phyloP scores from a whole-genome alignment of 2,113 vertebrate species.

The Caloenas nicobarica region DNA sequence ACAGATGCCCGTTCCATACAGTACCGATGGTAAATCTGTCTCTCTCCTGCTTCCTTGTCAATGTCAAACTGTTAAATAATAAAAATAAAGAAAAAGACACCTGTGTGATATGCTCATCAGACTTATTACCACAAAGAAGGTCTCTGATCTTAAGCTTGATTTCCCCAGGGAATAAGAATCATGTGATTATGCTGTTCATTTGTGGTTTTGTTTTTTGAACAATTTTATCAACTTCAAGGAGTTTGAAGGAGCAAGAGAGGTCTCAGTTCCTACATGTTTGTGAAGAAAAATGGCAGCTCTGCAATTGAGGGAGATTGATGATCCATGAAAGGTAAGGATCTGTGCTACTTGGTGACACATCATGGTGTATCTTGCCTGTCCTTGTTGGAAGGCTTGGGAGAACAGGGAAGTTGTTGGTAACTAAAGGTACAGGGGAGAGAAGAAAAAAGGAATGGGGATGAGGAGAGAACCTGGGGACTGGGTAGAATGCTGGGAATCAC shows the following conservation, averaged over 20 bases:
- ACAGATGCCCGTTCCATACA: constrained; percentile 92
- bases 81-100: not conserved
- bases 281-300: not conserved
- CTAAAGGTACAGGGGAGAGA: not conserved
- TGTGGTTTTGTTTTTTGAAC: not conserved
- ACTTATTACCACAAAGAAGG: not conserved
- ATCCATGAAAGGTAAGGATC: not conserved
- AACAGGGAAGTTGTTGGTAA: not conserved
- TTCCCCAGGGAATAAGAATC: not conserved
- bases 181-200: not conserved
- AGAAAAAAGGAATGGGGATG: not conserved
- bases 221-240: not conserved
- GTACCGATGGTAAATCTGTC: constrained; percentile 96
- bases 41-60: constrained; percentile 94
- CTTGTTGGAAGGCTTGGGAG: not conserved
- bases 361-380: not conserved
- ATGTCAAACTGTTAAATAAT: constrained; percentile 84
- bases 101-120: not conserved
- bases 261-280: not conserved
- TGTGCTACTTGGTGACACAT: not conserved
- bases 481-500: not conserved
- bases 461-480: not conserved
- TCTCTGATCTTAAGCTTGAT: not conserved
- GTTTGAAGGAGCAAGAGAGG: not conserved
- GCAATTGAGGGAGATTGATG: not conserved